phyloP scores from a whole-genome alignment of 2,113 vertebrate genomes.

The Pagrus major region DNA sequence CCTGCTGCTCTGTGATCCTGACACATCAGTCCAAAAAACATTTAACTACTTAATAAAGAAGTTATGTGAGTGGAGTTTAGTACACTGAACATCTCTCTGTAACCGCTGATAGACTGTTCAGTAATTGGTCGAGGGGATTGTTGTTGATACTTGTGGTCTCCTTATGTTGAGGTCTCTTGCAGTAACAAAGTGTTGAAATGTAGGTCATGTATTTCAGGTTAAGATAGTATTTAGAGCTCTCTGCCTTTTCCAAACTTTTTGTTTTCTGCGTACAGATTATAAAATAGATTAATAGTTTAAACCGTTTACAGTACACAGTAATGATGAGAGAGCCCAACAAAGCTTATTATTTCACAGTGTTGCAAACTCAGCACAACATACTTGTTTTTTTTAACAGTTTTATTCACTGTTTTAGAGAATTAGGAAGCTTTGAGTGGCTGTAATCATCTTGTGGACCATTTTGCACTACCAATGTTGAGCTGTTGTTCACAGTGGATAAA shows the following conservation, averaged over 20 bases:
- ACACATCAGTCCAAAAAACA: neutral
- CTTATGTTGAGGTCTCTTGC: constrained; percentile 10
- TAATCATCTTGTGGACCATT: constrained; percentile 34
- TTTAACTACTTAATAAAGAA: constrained; percentile 1
- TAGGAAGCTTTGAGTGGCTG: constrained; percentile 24
- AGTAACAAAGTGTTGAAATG: constrained; percentile 28
- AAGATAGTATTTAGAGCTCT: neutral
- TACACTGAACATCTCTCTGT: constrained; percentile 30
- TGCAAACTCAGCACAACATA: constrained; percentile 6
- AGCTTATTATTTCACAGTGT: constrained; percentile 4
- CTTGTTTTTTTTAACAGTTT: neutral
- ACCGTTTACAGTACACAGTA: neutral
- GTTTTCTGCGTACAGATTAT: neutral
- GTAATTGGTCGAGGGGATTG: neutral
- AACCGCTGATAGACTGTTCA: neutral
- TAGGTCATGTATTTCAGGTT: neutral
- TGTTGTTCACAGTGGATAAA: constrained; percentile 29
- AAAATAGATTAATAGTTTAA: constrained; percentile 2
- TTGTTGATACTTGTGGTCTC: constrained; percentile 5
- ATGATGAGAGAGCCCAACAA: neutral
- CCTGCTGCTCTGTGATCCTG: constrained; percentile 39
- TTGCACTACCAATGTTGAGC: neutral
- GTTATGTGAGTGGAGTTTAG: constrained; percentile 6
- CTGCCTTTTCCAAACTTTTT: neutral
- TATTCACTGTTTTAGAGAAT: neutral